Evolutionary conservation across 2,888 invertebrate genomes (phyloP), one percentile per base, ranked within the genome.

Genomic region (Cryptops parisi): DNA sequence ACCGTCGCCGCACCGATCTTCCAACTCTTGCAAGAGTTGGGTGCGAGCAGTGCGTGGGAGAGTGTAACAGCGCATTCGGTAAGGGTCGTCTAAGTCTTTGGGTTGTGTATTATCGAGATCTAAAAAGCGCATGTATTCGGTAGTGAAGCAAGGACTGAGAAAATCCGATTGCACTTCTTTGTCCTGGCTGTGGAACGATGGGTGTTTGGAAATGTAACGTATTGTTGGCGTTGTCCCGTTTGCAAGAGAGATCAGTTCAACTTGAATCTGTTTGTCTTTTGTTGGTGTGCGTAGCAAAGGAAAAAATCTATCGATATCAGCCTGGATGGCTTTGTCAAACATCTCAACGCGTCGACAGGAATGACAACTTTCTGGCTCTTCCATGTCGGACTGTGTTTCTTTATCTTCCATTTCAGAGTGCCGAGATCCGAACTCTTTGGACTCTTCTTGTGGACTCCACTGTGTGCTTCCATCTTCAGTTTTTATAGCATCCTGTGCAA

Each of bases 381-480:
- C 50, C 12, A 41, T 6, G 41, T 50, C 50, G 2, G 50, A 50
- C 41, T 50, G 50, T 2, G 40, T 50, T 23, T 40, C 40, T 24
- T 50, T 50, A 43, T 50, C 25, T 40, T 50, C 41, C 21, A 46
- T 19, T 9, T 46, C 46, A 22, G 24, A 9, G 6, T 24, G 9
- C 25, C 9, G 46, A 4, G 24, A 12, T 3, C 6, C 40, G 24
- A 50, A 50, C n/a, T 22, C 50, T 41, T 50, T 50, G 22, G 2
- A 40, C 27, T 50, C 50, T n/a, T 50, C 50, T 50, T 50, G 50
- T 2, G 50, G 50, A 43, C 50, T 50, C 50, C 50, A 50, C 19
- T 50, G 50, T n/a, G 50, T 50, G 24, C 41, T 50, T 24, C 19
- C 50, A 23, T 50, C 50, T 41, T 40, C 40, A 3, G 41, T 40